Percentiles rank a stretch among this genome's conserved stretches.
Conservation (phyloP, 2,113 vertebrate species). For the Sitta europaea region DNA sequence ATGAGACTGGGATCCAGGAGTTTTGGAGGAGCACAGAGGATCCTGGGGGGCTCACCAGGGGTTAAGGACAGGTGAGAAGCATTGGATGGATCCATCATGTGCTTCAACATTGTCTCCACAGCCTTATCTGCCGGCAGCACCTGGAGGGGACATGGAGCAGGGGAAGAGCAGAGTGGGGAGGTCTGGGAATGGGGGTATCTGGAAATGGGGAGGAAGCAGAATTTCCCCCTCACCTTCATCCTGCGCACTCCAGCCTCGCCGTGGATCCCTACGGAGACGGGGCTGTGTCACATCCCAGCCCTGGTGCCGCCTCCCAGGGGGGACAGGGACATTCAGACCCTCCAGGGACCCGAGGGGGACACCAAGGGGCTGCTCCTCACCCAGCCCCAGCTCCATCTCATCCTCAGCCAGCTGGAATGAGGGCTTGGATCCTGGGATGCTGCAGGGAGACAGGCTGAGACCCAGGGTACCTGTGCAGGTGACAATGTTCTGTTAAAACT, state of each 20-base stretch:
- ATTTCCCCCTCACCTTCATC: conserved; percentile 77
- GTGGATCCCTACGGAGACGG: conserved; percentile 81
- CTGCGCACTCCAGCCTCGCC: conserved; percentile 90
- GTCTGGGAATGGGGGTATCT: accelerated
- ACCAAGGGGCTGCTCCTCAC: conserved; percentile 58
- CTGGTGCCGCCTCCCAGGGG: background rate
- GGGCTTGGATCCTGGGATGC: conserved; percentile 85
- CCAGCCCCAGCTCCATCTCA: conserved; percentile 91
- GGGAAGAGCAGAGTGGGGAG: accelerated
- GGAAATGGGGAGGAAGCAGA: accelerated
- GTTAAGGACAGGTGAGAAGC: conserved; percentile 78
- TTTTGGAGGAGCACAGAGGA: accelerated
- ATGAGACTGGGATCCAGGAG: background rate
- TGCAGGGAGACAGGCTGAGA: conserved; percentile 90
- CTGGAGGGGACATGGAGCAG: conserved; percentile 46
- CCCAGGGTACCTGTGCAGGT: conserved; percentile 82
- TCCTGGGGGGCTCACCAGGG: conserved; percentile 66
- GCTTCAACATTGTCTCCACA: conserved; percentile 83
- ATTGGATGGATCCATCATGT: conserved; percentile 83
- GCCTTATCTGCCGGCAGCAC: conserved; percentile 78
- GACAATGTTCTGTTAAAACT: background rate
- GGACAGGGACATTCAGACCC: background rate
- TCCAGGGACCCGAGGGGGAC: background rate
- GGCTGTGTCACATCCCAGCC: background rate
- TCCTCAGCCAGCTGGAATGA: conserved; percentile 84